Conservation (phyloP, 2,797 vertebrate genomes). For the Phyllotis vaccarum region DNA sequence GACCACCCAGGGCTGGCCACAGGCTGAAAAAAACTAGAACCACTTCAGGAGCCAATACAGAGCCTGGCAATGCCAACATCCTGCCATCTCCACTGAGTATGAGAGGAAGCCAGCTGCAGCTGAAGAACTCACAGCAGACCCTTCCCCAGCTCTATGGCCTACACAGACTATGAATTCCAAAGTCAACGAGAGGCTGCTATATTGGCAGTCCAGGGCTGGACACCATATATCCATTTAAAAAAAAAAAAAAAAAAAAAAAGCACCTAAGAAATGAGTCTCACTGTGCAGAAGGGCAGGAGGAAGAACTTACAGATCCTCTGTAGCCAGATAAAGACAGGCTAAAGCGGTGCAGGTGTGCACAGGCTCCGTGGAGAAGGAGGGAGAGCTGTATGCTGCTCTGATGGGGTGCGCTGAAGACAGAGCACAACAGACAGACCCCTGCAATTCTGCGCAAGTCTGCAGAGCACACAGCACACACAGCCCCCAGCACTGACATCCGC, state of each 20-base stretch:
- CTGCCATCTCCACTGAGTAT: not conserved
- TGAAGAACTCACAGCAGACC: not conserved
- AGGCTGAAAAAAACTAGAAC: not conserved
- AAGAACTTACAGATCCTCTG: not conserved
- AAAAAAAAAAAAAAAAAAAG: not conserved
- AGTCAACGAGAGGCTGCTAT: not conserved
- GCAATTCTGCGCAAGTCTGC: accelerated
- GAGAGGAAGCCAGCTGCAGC: conserved; percentile 2
- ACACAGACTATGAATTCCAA: not conserved
- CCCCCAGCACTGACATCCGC: not conserved
- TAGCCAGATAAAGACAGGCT: not conserved
- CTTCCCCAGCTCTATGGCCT: not conserved
- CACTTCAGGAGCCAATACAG: not conserved
- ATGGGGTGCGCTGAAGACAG: accelerated
- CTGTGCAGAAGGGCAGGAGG: not conserved
- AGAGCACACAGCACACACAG: accelerated
- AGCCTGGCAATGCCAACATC: not conserved
- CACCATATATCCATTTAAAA: not conserved
- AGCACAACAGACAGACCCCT: not conserved
- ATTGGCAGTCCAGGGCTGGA: not conserved
- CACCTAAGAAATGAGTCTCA: not conserved
- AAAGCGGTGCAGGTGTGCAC: not conserved
- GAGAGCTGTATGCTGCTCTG: not conserved
- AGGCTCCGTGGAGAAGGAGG: not conserved
- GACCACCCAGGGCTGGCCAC: not conserved